Conservation (phyloP, 2,888 invertebrate genomes). For the Iphiclides podalirius region DNA sequence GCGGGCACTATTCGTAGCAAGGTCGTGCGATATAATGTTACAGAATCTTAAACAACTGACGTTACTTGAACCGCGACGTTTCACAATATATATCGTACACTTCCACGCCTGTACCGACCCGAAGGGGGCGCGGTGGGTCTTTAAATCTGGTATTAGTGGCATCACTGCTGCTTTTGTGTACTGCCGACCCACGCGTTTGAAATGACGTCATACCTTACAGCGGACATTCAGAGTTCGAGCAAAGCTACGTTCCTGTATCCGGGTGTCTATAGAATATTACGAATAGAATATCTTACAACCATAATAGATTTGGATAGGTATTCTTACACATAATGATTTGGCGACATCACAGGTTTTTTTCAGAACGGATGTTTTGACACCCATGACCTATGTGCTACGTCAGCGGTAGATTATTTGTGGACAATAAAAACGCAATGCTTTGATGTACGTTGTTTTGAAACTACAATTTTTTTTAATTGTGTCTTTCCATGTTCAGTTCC, state of each 20-base stretch:
- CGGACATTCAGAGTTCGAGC: slow-evolving; percentile 33
- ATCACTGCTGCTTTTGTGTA: slow-evolving; percentile 49
- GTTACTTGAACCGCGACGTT: slow-evolving; percentile 31
- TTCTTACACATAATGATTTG: slow-evolving; percentile 13
- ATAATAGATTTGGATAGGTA: slow-evolving; percentile 16
- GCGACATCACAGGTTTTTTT: slow-evolving; percentile 11
- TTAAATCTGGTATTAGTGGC: slow-evolving; percentile 39
- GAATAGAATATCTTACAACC: background rate
- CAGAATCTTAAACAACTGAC: slow-evolving; percentile 48
- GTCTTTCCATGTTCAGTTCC: too few relatives aligned
- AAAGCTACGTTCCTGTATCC: slow-evolving; percentile 30
- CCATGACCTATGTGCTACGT: slow-evolving; percentile 20
- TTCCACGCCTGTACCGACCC: background rate
- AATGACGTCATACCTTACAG: slow-evolving; percentile 46
- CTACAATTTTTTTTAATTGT: too few relatives aligned
- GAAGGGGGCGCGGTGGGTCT: slow-evolving; percentile 40
- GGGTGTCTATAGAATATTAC: slow-evolving; percentile 8
- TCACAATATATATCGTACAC: slow-evolving; percentile 22
- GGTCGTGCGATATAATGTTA: slow-evolving; percentile 75
- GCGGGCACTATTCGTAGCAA: slow-evolving; percentile 76
- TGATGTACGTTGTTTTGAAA: background rate
- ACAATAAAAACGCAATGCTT: background rate
- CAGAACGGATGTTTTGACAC: slow-evolving; percentile 17
- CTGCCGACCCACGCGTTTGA: slow-evolving; percentile 55
- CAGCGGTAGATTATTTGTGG: slow-evolving; percentile 2